phyloP scores from a whole-genome alignment of 2,888 invertebrate genomes.

The Cheilosia vernalis region DNA sequence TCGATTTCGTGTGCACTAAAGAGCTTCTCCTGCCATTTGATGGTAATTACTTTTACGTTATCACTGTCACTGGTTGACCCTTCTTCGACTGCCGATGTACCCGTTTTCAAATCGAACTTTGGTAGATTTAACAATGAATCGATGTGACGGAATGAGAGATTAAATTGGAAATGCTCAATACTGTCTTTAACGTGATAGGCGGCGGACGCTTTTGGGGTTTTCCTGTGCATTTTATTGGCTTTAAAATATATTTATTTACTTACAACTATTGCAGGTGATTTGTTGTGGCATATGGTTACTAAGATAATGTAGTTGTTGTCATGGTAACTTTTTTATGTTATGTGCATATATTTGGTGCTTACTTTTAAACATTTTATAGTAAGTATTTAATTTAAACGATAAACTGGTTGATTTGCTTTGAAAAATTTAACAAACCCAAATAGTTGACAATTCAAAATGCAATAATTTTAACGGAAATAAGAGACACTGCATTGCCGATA shows the following conservation, averaged over 20 bases:
- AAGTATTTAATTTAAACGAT: no score
- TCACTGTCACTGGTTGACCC: constrained; percentile 47
- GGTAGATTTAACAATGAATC: constrained; percentile 81
- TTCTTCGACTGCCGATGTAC: constrained; percentile 15
- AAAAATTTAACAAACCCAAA: no score
- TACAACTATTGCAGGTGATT: not conserved
- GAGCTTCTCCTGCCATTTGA: constrained; percentile 90
- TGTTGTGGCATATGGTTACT: constrained; percentile 13
- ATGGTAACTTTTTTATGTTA: constrained; percentile 6
- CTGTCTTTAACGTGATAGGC: constrained; percentile 80
- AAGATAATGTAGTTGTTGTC: constrained; percentile 1
- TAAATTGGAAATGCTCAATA: constrained; percentile 79
- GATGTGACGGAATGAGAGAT: constrained; percentile 78
- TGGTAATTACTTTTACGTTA: constrained; percentile 79
- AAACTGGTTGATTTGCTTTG: no score
- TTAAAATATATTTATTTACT: not conserved
- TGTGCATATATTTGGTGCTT: no score
- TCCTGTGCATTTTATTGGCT: constrained; percentile 75
- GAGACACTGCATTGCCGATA: no score
- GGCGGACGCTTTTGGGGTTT: constrained; percentile 79
- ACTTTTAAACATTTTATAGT: no score
- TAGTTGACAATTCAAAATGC: no score
- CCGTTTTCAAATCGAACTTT: constrained; percentile 78
- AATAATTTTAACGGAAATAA: no score
- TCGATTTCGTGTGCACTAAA: constrained; percentile 86